A percentile compares a stretch with the other conserved stretches of the same genome.
Conservation (phyloP, 2,888 invertebrate genomes). For the Cancer borealis region DNA sequence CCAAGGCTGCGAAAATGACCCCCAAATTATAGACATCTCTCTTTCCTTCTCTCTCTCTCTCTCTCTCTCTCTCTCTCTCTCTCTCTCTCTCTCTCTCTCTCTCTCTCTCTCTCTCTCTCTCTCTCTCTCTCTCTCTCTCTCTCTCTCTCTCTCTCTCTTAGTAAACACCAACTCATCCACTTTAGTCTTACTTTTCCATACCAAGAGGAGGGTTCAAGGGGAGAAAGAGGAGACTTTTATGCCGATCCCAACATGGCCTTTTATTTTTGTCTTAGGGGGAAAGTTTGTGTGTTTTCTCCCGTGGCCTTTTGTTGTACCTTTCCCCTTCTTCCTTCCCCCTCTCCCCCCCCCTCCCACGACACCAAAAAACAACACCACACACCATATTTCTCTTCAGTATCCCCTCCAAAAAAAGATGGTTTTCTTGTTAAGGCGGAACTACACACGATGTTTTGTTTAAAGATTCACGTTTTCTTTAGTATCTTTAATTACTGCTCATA, state of each 20-base stretch:
- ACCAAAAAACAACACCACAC: no score
- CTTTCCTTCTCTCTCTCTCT: conserved; percentile 26
- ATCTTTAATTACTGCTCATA: no score
- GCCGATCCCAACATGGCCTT: no score
- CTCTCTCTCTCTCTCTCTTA: neutral
- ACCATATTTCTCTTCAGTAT: no score
- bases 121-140: conserved; percentile 25
- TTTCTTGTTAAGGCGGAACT: no score
- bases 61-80: conserved; percentile 49
- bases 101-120: conserved; percentile 52
- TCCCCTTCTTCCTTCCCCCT: neutral
- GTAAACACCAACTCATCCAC: neutral
- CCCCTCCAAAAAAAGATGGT: no score
- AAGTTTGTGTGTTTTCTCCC: neutral
- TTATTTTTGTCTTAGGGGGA: no score
- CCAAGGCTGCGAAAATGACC: neutral
- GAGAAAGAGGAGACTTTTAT: no score
- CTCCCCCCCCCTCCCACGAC: neutral
- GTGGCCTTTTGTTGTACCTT: neutral
- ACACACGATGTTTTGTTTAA: no score
- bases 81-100: conserved; percentile 42
- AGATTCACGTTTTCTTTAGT: no score
- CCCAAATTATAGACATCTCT: neutral
- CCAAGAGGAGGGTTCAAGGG: no score
- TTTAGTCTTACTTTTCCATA: neutral